These are phyloP conservation scores for Drosophila mimica DNA, from an alignment of 2,888 invertebrate genomes.

Conservation along the genomic window DNA sequence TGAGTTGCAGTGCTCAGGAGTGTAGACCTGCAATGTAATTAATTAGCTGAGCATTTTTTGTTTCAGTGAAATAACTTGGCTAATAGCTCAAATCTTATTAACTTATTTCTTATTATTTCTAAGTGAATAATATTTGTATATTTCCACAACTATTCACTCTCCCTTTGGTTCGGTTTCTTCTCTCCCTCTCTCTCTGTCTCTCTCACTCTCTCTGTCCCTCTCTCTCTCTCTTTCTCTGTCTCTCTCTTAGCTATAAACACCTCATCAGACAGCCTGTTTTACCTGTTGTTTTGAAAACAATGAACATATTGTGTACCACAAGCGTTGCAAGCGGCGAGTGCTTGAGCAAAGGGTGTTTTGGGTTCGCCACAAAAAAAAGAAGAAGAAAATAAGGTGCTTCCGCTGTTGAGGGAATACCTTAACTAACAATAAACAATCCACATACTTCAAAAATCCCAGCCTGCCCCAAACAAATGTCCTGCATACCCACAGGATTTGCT, in stretches of 20 bases:
- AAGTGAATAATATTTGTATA: background rate
- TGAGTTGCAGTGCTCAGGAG: background rate
- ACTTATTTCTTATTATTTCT: background rate
- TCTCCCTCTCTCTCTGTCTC: slow-evolving; percentile 7
- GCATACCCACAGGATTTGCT: slow-evolving; percentile 25
- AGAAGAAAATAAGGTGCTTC: slow-evolving; percentile 74
- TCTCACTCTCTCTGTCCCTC: slow-evolving; percentile 13
- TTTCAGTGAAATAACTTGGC: background rate
- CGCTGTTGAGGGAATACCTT: slow-evolving; percentile 34
- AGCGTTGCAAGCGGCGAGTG: slow-evolving; percentile 13
- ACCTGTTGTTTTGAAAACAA: slow-evolving; percentile 70
- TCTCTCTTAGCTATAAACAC: background rate
- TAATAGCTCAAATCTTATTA: fast-evolving
- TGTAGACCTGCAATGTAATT: background rate
- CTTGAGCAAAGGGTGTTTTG: background rate
- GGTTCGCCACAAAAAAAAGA: slow-evolving; percentile 69
- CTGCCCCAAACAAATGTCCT: slow-evolving; percentile 16
- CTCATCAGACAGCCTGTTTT: slow-evolving; percentile 44
- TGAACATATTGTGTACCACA: slow-evolving; percentile 65
- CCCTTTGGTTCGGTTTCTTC: slow-evolving; percentile 1
- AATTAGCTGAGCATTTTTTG: too few species aligned
- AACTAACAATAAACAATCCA: background rate
- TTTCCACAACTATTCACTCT: slow-evolving; percentile 6
- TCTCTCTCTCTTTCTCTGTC: slow-evolving; percentile 1
- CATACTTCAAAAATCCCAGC: background rate